These are phyloP conservation scores for Panorpa germanica DNA, from an alignment of 2,888 invertebrate genomes.

Conservation along the genomic window DNA sequence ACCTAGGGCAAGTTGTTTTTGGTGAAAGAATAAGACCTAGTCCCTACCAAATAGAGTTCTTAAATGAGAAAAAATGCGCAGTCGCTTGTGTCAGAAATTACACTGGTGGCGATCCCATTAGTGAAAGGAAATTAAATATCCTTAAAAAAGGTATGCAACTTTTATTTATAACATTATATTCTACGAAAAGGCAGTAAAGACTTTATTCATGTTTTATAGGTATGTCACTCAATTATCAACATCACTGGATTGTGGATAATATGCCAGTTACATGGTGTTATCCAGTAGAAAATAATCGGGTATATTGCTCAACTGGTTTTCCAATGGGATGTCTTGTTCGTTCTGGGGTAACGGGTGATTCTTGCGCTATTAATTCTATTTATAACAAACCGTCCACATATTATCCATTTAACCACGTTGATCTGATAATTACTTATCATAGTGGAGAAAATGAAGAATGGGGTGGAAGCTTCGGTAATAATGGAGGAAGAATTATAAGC, in stretches of 20 bases:
- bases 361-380: slow-evolving; percentile 35
- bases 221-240: slow-evolving; percentile 91
- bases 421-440: slow-evolving; percentile 84
- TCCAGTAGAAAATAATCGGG: slow-evolving; percentile 45
- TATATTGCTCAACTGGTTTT: slow-evolving; percentile 88
- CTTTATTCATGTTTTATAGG: too few relatives aligned
- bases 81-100: slow-evolving; percentile 50
- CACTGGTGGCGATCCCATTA: slow-evolving; percentile 37
- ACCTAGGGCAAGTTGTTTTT: slow-evolving; percentile 96
- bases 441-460: slow-evolving; percentile 75
- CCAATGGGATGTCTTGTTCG: slow-evolving; percentile 91
- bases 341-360: slow-evolving; percentile 21
- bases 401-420: slow-evolving; percentile 94
- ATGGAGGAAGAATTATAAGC: slow-evolving; percentile 75
- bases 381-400: slow-evolving; percentile 52
- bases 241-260: slow-evolving; percentile 98
- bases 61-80: slow-evolving; percentile 45
- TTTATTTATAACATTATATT: too few relatives aligned
- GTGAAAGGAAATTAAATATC: slow-evolving; percentile 53
- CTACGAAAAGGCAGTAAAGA: too few relatives aligned
- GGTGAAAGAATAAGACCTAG: slow-evolving; percentile 96
- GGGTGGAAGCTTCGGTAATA: slow-evolving; percentile 57
- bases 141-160: slow-evolving; percentile 85
- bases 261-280: slow-evolving; percentile 99
- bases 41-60: slow-evolving; percentile 74